Evolutionary conservation across 2,797 vertebrate species (phyloP).

Genomic region (Glossophaga mutica): DNA sequence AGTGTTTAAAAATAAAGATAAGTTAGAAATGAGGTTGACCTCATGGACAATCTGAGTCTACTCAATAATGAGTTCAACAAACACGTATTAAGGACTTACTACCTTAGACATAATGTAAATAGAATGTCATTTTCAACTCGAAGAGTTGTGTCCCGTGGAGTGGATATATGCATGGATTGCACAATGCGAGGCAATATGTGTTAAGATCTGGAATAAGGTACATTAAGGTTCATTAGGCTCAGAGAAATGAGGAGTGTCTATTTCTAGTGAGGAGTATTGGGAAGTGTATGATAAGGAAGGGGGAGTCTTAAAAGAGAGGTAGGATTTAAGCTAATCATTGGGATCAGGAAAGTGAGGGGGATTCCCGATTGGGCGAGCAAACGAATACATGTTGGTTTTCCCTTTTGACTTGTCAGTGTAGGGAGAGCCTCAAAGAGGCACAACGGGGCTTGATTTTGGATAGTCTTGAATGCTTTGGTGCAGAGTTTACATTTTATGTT

Average conservation of each 20-base stretch:
- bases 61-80: not conserved
- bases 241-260: not conserved
- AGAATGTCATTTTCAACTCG: not conserved
- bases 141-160: not conserved
- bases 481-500: not conserved
- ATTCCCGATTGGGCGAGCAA: not conserved
- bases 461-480: not conserved
- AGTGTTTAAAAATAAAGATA: not conserved
- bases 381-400: not conserved
- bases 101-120: not conserved
- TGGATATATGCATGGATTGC: not conserved
- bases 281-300: rapidly evolving
- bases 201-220: not conserved
- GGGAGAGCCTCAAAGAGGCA: not conserved
- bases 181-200: too few species aligned
- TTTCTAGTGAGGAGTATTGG: not conserved
- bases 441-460: not conserved
- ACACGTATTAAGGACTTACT: not conserved
- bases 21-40: not conserved
- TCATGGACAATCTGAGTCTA: not conserved
- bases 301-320: not conserved
- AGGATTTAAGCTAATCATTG: not conserved
- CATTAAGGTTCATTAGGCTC: not conserved
- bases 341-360: not conserved
- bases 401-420: not conserved